Conservation (phyloP, 1,140 invertebrate genomes). For the Papilio helenus region DNA sequence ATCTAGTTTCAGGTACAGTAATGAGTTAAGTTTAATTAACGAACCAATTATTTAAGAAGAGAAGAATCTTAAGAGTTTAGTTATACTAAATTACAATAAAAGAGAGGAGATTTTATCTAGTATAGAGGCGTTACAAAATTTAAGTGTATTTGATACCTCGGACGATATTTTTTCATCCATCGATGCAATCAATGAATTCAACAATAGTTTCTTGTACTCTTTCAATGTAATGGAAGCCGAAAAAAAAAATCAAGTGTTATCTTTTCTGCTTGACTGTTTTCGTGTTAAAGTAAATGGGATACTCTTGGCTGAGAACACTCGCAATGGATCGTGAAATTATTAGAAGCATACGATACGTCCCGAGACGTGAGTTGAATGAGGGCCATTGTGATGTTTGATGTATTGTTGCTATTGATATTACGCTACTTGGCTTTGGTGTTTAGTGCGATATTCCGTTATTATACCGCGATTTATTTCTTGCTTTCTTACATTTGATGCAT, state of each 20-base stretch:
- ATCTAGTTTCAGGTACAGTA: slow-evolving; percentile 54
- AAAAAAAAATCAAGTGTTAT: slow-evolving; percentile 64
- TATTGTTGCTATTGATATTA: slow-evolving; percentile 59
- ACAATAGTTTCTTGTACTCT: slow-evolving; percentile 18
- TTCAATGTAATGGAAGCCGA: slow-evolving; percentile 43
- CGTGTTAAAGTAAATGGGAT: slow-evolving; percentile 71
- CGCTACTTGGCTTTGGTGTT: slow-evolving; percentile 55
- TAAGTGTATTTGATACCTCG: neutral
- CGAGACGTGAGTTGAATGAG: slow-evolving; percentile 32
- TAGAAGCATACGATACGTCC: slow-evolving; percentile 50
- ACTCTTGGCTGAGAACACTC: slow-evolving; percentile 64
- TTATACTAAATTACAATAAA: neutral
- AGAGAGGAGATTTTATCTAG: neutral
- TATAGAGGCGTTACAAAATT: neutral
- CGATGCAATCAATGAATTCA: slow-evolving; percentile 20
- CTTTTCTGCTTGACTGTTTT: slow-evolving; percentile 57
- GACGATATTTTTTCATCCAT: neutral
- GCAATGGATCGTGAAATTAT: slow-evolving; percentile 72
- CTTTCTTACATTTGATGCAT: neutral
- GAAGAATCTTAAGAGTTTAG: neutral
- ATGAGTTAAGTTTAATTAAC: neutral
- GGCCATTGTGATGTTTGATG: slow-evolving; percentile 50
- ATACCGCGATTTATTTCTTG: slow-evolving; percentile 20
- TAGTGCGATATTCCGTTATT: slow-evolving; percentile 31
- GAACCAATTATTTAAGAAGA: too few relatives aligned